Evolutionary conservation across 2,797 vertebrate species (phyloP).

Genomic region (Sebastiscus albofasciatus): DNA sequence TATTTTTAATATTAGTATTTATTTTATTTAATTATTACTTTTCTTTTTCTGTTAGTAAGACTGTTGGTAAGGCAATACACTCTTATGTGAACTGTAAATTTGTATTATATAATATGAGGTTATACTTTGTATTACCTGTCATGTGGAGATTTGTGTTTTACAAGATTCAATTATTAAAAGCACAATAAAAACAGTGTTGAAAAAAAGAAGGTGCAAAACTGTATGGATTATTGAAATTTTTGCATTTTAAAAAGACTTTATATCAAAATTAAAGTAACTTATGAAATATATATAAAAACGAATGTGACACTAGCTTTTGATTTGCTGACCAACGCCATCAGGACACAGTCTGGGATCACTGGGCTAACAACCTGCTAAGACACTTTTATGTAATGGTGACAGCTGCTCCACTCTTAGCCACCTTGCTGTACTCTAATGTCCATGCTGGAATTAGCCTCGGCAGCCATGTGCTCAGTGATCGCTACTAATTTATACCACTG

Average conservation of each 20-base stretch:
- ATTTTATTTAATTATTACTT: too few species aligned
- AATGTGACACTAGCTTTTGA: not conserved
- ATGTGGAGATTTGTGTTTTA: too few species aligned
- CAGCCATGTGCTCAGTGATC: constrained; percentile 38
- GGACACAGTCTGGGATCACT: constrained; percentile 35
- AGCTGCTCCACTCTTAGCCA: constrained; percentile 60
- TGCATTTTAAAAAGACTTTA: not conserved
- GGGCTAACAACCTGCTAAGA: constrained; percentile 37
- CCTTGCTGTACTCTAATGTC: constrained; percentile 35
- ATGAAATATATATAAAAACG: not conserved
- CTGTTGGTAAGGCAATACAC: too few species aligned
- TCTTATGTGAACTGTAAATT: too few species aligned
- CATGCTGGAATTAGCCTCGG: constrained; percentile 51
- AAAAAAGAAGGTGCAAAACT: not conserved
- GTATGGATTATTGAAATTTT: not conserved
- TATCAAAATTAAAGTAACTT: not conserved
- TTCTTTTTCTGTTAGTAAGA: too few species aligned
- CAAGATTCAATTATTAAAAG: too few species aligned
- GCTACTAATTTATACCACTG: constrained; percentile 41
- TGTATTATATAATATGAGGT: too few species aligned
- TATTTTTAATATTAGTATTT: too few species aligned
- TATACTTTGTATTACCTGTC: too few species aligned
- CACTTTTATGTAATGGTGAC: constrained; percentile 65
- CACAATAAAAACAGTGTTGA: too few species aligned
- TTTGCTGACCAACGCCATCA: constrained; percentile 2